phyloP scores from a whole-genome alignment of 2,888 invertebrate species.

The Acanthacorydalis orientalis region DNA sequence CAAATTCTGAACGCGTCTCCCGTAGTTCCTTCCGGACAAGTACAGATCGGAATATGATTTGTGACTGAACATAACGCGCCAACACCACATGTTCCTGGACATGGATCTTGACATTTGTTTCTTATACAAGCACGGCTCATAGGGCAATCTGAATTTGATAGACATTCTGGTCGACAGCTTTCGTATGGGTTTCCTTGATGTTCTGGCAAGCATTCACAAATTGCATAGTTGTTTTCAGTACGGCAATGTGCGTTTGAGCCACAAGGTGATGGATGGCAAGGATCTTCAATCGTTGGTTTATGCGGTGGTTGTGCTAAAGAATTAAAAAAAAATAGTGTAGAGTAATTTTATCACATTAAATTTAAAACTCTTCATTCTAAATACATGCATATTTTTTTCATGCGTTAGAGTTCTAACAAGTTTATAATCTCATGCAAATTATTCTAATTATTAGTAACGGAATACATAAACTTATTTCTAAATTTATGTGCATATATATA shows the following conservation, averaged over 20 bases:
- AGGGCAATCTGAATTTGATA: constrained; percentile 71
- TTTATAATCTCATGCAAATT: neutral
- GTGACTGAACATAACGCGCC: constrained; percentile 62
- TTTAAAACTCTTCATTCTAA: neutral
- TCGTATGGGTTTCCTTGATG: constrained; percentile 62
- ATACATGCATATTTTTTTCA: neutral
- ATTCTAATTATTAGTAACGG: too few species aligned
- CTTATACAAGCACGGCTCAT: constrained; percentile 65
- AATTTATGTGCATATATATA: too few species aligned
- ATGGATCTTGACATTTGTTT: constrained; percentile 72
- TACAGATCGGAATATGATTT: constrained; percentile 47
- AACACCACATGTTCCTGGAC: constrained; percentile 66
- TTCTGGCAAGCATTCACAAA: constrained; percentile 57
- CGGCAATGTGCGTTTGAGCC: constrained; percentile 65
- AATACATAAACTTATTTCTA: too few species aligned
- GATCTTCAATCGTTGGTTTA: constrained; percentile 36
- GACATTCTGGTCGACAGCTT: constrained; percentile 66
- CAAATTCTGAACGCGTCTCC: constrained; percentile 38
- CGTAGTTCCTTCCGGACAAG: constrained; percentile 33
- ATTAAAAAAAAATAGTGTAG: constrained; percentile 4
- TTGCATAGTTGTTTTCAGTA: constrained; percentile 46
- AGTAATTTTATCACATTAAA: neutral
- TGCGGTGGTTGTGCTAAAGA: constrained; percentile 22
- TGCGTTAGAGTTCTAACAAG: neutral
- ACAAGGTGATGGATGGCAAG: constrained; percentile 70